phyloP scores from a whole-genome alignment of 1,140 invertebrate species.

The Camponotus floridanus region DNA sequence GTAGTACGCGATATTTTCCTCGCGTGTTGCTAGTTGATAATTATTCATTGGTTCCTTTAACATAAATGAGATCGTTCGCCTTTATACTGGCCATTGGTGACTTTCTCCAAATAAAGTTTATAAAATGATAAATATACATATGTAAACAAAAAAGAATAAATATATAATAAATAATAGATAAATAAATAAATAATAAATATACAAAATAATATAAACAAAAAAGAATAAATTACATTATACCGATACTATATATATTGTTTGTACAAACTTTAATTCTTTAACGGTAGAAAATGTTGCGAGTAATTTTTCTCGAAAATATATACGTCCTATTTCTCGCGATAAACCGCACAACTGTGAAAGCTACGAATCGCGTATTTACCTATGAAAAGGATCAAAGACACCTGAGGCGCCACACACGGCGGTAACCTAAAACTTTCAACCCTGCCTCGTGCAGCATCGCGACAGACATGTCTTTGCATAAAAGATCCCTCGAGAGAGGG shows the following conservation, averaged over 20 bases:
- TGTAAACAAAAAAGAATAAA: not conserved
- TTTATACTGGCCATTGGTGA: not conserved
- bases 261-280: not conserved
- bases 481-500: constrained; percentile 75
- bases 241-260: not conserved
- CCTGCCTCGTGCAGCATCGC: constrained; percentile 66
- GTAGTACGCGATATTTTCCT: constrained; percentile 33
- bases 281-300: not conserved
- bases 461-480: constrained; percentile 82
- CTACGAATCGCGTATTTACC: constrained; percentile 79
- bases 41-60: constrained; percentile 38
- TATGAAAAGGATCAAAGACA: constrained; percentile 83
- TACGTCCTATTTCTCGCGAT: constrained; percentile 23
- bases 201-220: too few species aligned
- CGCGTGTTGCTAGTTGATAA: constrained; percentile 28
- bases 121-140: not conserved
- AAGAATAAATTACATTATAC: not conserved
- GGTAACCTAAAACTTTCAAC: constrained; percentile 82
- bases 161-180: too few species aligned
- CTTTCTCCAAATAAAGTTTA: constrained; percentile 2
- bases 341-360: constrained; percentile 65
- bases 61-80: constrained; percentile 21
- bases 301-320: not conserved
- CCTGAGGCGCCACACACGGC: constrained; percentile 85
- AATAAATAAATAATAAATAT: not conserved